Base-by-base conservation (phyloP, 2,797 vertebrate species). In the Cossypha polioptera region DNA sequence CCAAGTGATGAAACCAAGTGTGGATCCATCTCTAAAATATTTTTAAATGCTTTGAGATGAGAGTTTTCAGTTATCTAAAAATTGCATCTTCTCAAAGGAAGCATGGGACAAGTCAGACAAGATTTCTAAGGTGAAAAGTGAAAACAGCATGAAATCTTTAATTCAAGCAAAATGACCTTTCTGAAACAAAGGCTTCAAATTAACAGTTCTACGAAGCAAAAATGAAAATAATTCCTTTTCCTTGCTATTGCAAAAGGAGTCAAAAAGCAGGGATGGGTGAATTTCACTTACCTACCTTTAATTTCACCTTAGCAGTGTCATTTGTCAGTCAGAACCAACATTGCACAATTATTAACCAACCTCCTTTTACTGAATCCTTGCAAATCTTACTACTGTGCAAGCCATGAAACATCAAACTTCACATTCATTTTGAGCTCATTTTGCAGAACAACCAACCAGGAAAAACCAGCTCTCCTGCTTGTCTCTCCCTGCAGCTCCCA, bases 171-270 rank as follows among this genome's bases (percentile, higher is more conserved):
- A 94, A 71, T 28, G 0, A 65, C 8, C 4, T 67, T 80, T 80
- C 10, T 22, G 15, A 92, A 93, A 67, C 19, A 33, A 66, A 55
- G 28, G 22, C 17, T 63, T 53, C 5, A 10, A 53, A 51, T 78
- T 68, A 45, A 62, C 0, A 0, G 25, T 73, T 85, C 17, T 62
- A 69, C 0, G 1, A 81, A 92, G 26, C 2, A 89, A 85, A 84
- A 43, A 9, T 1, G 2, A 82, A 65, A 79, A 54, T 5, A 18
- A 58, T 42, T 93, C 20, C 14, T 78, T 79, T 40, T 61, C 22
- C 20, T 72, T 76, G 69, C 20, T 59, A 13, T 16, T 48, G 11
- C 10, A 58, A 81, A 72, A 87, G 10, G 3, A 72, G 26, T 5
- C 35, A 40, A 76, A 92, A 86, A 66, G 14, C 7, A 54, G 43